These are phyloP conservation scores for Ischnus inquisitorius DNA, from an alignment of 2,888 invertebrate species.

Conservation along the genomic window DNA sequence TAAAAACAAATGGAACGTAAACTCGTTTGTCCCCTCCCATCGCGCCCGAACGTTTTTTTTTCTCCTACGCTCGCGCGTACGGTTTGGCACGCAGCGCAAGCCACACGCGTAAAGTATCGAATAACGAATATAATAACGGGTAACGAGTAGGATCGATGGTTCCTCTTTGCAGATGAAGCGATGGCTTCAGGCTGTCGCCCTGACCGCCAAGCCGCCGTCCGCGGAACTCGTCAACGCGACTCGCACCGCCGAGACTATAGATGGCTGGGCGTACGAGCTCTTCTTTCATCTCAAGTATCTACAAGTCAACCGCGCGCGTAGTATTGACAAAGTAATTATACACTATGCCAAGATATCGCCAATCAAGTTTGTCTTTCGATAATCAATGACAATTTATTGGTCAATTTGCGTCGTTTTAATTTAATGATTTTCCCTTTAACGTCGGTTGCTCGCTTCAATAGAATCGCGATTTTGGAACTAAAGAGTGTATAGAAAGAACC, in stretches of 20 bases:
- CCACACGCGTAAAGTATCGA: constrained; percentile 33
- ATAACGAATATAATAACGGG: constrained; percentile 55
- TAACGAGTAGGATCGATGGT: constrained; percentile 32
- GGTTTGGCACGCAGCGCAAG: constrained; percentile 15
- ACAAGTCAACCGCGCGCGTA: constrained; percentile 75
- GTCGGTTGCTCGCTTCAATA: too few species aligned
- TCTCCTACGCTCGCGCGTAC: constrained; percentile 10
- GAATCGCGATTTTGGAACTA: too few species aligned
- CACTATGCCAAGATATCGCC: constrained; percentile 21
- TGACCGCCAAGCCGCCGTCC: constrained; percentile 70
- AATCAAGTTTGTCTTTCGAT: background rate
- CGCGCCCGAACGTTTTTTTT: constrained; percentile 1
- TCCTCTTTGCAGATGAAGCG: constrained; percentile 77
- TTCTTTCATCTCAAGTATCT: constrained; percentile 82
- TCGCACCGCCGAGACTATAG: constrained; percentile 79
- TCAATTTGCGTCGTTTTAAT: background rate
- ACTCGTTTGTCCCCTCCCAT: constrained; percentile 33
- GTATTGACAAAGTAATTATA: constrained; percentile 75
- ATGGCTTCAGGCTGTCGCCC: constrained; percentile 78
- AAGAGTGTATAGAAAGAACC: too few species aligned
- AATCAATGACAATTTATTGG: too few species aligned
- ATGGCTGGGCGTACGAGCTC: constrained; percentile 82
- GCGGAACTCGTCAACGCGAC: constrained; percentile 75
- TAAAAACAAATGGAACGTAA: constrained; percentile 36
- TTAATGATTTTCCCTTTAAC: too few species aligned